Evolutionary conservation across 2,113 vertebrate species (phyloP), one percentile per base, ranked within the genome.

Genomic region (Oreochromis tanganicae): DNA sequence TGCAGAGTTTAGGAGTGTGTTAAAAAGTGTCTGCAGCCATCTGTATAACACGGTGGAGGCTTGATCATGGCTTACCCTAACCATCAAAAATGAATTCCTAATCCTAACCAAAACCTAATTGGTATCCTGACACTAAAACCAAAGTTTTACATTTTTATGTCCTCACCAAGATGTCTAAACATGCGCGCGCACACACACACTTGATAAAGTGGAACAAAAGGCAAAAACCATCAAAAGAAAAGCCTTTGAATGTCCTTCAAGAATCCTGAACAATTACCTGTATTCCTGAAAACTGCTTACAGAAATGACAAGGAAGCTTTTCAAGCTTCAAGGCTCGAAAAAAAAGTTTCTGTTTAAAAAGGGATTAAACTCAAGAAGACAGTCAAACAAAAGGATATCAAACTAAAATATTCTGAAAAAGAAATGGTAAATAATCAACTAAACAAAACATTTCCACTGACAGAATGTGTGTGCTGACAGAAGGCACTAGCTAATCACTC

Each of bases 221-320:
- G 17, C 61, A 66, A 66, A 36, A 12, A 4, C 59, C 32, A 63
- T n/a, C 29, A 36, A 4, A 36, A n/a, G 32, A 63, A 19, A 63
- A 41, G 38, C 38, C 38, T 11, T 63, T 36, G 17, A 36, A 36
- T 63, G 4, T 1, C 32, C 59, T 63, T 63, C 59, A 36, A 36
- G 59, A 63, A 63, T 34, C 32, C 59, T 36, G 32, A 12, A 66
- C 32, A 66, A 66, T 24, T 24, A 24, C 24, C 24, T 24, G 10
- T 66, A 66, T 36, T 66, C 61, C 61, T 66, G 32, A 66, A 66
- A 36, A 66, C 32, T 66, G 17, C 17, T 66, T 36, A 66, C 36
- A 66, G 61, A 66, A 66, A 19, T 34, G 29, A 19, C 9, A 63
- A 63, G 59, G 29, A 63, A 36, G 32, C 59, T n/a, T 63, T 34